Evolutionary conservation across 2,888 invertebrate species (phyloP).

Genomic region (Agapostemon virescens): DNA sequence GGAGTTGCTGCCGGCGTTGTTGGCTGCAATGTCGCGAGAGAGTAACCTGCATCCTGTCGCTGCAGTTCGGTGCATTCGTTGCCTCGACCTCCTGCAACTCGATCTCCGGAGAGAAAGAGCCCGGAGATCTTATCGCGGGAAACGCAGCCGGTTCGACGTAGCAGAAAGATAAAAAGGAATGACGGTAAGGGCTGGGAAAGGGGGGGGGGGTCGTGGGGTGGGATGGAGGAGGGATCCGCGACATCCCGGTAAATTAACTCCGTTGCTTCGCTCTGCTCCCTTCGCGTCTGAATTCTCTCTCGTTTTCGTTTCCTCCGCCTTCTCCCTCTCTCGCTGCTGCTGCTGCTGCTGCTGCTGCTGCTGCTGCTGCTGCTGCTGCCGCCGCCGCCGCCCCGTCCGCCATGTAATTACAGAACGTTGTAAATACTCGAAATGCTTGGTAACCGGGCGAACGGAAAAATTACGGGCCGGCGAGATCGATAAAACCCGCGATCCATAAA

Average conservation of each 20-base stretch:
- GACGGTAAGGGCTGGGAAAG: conserved; percentile 31
- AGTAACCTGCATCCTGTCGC: conserved; percentile 65
- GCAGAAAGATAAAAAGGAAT: conserved; percentile 63
- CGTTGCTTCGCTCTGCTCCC: conserved; percentile 59
- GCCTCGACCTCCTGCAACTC: conserved; percentile 68
- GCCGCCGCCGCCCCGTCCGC: background rate
- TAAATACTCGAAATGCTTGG: conserved; percentile 56
- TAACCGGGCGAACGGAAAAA: conserved; percentile 43
- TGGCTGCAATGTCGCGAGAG: conserved; percentile 33
- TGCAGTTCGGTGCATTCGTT: conserved; percentile 60
- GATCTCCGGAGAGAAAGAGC: conserved; percentile 66
- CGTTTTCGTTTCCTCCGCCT: conserved; percentile 37
- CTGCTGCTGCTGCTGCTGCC: background rate
- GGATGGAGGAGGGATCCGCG: conserved; percentile 57
- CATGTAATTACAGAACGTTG: conserved; percentile 58
- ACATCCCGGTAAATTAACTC: conserved; percentile 70
- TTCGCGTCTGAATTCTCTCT: conserved; percentile 58
- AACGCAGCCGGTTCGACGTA: conserved; percentile 69
- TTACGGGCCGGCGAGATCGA: conserved; percentile 45
- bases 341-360: background rate
- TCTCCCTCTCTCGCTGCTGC: background rate
- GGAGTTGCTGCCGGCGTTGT: conserved; percentile 19
- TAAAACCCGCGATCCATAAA: conserved; percentile 54
- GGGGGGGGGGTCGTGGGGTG: background rate
- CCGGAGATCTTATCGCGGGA: conserved; percentile 67